Percentiles rank a stretch among this genome's conserved stretches.
Conservation (phyloP, 2,888 invertebrate genomes). For the Amorpha juglandis region DNA sequence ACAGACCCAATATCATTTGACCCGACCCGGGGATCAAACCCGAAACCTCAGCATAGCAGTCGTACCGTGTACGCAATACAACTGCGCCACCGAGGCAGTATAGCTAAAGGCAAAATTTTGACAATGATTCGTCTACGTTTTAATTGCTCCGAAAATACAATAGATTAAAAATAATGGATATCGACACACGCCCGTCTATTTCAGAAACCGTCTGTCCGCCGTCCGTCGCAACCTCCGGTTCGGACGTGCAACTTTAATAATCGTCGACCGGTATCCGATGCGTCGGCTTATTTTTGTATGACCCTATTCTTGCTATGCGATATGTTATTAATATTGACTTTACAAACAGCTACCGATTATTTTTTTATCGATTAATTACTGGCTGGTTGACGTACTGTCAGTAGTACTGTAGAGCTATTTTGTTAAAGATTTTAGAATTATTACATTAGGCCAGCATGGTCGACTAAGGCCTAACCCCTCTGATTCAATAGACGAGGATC, state of each 20-base stretch:
- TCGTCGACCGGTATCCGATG: slow-evolving; percentile 28
- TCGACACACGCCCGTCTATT: slow-evolving; percentile 49
- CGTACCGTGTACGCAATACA: no score
- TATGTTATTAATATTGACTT: slow-evolving; percentile 30
- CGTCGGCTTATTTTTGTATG: slow-evolving; percentile 26
- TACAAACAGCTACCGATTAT: not conserved
- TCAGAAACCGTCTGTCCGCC: slow-evolving; percentile 44
- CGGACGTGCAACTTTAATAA: slow-evolving; percentile 61
- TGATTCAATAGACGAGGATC: no score
- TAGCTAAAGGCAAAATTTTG: not conserved
- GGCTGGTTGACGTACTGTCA: no score
- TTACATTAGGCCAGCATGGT: no score
- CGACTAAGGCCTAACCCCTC: no score
- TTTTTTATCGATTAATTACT: not conserved
- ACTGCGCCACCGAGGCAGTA: no score
- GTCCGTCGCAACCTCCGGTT: slow-evolving; percentile 39
- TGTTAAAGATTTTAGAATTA: no score
- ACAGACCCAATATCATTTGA: no score
- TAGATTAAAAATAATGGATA: slow-evolving; percentile 39
- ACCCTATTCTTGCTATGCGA: slow-evolving; percentile 25
- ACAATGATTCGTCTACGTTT: not conserved
- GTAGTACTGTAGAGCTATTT: no score
- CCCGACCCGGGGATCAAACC: no score
- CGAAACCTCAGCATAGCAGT: no score
- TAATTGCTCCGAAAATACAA: slow-evolving; percentile 23